Evolutionary conservation across 2,113 vertebrate species (phyloP), one percentile per base, ranked within the genome.

Genomic region (Brienomyrus longianalis): DNA sequence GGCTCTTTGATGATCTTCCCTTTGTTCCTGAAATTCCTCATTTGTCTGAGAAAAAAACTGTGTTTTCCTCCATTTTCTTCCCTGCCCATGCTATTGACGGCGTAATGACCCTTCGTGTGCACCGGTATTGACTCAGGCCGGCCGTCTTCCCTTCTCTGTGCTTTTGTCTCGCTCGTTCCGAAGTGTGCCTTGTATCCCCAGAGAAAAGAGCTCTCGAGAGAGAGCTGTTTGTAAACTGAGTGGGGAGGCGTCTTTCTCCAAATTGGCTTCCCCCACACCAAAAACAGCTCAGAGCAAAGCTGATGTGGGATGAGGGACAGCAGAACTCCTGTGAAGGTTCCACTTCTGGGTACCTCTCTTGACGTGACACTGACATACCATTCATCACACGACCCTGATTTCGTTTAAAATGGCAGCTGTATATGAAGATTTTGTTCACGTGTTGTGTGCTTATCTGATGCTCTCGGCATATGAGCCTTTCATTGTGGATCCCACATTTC

Each of bases 141-240:
- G 31, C 74, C 10, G 31, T 80, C 83, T 84, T 9, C 17, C 43
- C 45, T 7, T 48, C 45, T 84, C 83, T 48, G 8, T 27, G 3
- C 19, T 45, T 47, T 84, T 84, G 45, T 84, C 39, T 84, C 23
- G 7, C 43, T 45, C 45, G 17, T 3, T 10, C 19, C 21, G 23
- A 84, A 48, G 43, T 47, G 43, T 23, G 83, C 39, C 19, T 21
- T n/a, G 39, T 47, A 7, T 43, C 39, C 83, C 83, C 35, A 84
- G 19, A 84, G 83, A 45, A 11, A 48, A n/a, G 43, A 48, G 35
- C 35, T 47, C 74, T 80, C 43, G 13, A 43, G 74, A 19, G 74
- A 80, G 74, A 80, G 74, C 35, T 80, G 35, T 88, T 88, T 21
- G 86, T 88, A 39, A 59, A 88, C 74, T 80, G 74, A 35, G 74